A percentile compares a stretch with the other conserved stretches of the same genome.
Conservation (phyloP, 2,113 vertebrate genomes). For the Dromiciops gliroides region DNA sequence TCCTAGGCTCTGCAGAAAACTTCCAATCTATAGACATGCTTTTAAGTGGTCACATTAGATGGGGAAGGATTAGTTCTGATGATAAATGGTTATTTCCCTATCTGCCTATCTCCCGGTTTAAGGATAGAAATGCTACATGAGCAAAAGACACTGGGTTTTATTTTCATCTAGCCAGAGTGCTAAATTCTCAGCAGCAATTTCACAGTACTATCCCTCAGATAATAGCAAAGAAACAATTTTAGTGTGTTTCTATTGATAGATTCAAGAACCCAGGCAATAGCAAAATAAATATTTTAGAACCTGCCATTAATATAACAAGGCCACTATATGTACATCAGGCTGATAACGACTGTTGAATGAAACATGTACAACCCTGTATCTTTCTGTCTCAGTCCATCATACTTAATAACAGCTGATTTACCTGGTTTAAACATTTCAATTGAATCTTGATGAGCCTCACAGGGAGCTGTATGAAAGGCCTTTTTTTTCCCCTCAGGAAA, state of each 20-base stretch:
- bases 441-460: slow-evolving; percentile 14
- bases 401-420: slow-evolving; percentile 26
- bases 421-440: slow-evolving; percentile 22
- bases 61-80: slow-evolving; percentile 7
- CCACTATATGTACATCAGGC: not conserved
- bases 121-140: slow-evolving; percentile 36
- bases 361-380: not conserved
- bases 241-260: slow-evolving; percentile 43
- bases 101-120: not conserved
- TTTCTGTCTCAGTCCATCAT: not conserved
- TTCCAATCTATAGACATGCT: slow-evolving; percentile 30
- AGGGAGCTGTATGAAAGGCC: slow-evolving; percentile 2
- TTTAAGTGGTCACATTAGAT: slow-evolving; percentile 40
- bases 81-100: slow-evolving; percentile 29
- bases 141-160: slow-evolving; percentile 4
- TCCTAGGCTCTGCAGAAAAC: not conserved
- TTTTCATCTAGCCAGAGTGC: slow-evolving; percentile 45
- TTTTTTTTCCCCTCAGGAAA: slow-evolving; percentile 1
- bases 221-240: slow-evolving; percentile 52
- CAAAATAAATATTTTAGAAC: slow-evolving; percentile 44
- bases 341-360: slow-evolving; percentile 22
- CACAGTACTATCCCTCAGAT: slow-evolving; percentile 29
- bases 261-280: slow-evolving; percentile 45
- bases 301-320: slow-evolving; percentile 36
- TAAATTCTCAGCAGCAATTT: slow-evolving; percentile 19